Conservation (phyloP, 1,140 invertebrate species). For the Bactericera cockerelli region DNA sequence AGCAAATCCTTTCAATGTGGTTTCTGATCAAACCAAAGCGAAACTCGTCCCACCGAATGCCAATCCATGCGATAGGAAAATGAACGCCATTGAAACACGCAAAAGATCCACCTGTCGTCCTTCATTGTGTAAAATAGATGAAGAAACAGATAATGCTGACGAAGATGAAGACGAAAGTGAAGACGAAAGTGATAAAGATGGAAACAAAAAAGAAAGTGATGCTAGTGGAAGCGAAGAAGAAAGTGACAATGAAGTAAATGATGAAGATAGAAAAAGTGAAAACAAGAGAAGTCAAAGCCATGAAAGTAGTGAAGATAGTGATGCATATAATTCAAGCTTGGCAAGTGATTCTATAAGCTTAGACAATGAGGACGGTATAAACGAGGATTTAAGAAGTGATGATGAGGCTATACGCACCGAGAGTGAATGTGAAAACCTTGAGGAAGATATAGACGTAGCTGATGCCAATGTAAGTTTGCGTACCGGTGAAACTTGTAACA, state of each 20-base stretch:
- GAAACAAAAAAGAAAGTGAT: too few species aligned
- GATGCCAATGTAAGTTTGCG: not conserved
- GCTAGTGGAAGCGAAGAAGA: not conserved
- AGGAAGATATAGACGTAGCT: not conserved
- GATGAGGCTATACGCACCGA: not conserved
- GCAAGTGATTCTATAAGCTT: not conserved
- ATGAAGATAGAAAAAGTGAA: too few species aligned
- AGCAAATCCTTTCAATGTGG: too few species aligned
- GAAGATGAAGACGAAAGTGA: too few species aligned
- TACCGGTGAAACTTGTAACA: too few species aligned
- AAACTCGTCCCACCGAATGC: too few species aligned
- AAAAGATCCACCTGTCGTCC: not conserved
- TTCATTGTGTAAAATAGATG: not conserved
- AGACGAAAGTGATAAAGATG: too few species aligned
- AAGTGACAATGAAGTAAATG: too few species aligned
- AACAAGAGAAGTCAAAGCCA: too few species aligned
- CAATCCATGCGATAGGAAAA: too few species aligned
- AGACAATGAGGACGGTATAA: not conserved
- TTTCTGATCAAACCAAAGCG: too few species aligned
- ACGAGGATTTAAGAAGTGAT: not conserved
- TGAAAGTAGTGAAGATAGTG: not conserved
- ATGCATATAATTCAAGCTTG: conserved; percentile 2
- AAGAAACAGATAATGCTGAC: not conserved
- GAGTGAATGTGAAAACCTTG: not conserved
- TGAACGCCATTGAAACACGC: too few species aligned